Base-by-base conservation (phyloP, 1,140 invertebrate species). In the Temnothorax longispinosus region DNA sequence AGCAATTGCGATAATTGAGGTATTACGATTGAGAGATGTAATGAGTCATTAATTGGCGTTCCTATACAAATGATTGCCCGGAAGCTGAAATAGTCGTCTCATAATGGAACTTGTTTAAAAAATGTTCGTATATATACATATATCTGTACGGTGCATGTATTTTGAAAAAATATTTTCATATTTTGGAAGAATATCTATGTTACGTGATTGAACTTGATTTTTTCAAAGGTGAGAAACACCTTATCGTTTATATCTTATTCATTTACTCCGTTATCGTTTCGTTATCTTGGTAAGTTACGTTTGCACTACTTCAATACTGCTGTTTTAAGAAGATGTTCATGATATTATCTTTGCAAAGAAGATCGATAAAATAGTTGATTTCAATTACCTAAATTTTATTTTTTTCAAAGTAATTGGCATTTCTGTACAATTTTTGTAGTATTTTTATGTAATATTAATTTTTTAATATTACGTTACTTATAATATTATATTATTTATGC, bases 201-300 rank as follows among this genome's bases (percentile, higher is more conserved):
- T 10, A 8, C 32, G n/a, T 54, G 38, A 80, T 52, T 80, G 15
- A 81, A 69, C 18, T 67, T 38, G n/a, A 52, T 35, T 27, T 81
- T 21, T 71, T 41, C 7, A 41, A 27, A 69, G 2, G 4, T 54
- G 35, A 27, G 1, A 15, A 71, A 47, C 38, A 7, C 5, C 41
- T 74, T 74, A 44, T 82, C 41, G 21, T 44, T 56, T 27, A 56
- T 82, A 72, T 82, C 38, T 74, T 77, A 35, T 52, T 77, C 44
- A 77, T 50, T 77, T 18, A 41, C 21, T 56, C 11, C 13, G n/a
- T 76, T 85, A 85, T 85, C 58, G 3, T 7, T 50, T 50, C 21
- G 58, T 85, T 85, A 77, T 77, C 58, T 50, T 44, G 15, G 13
- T 5, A 47, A 56, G 54, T 78, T 21, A 65, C 15, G 21, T 56